Evolutionary conservation across 2,797 vertebrate genomes (phyloP).

Genomic region (Anas georgica): DNA sequence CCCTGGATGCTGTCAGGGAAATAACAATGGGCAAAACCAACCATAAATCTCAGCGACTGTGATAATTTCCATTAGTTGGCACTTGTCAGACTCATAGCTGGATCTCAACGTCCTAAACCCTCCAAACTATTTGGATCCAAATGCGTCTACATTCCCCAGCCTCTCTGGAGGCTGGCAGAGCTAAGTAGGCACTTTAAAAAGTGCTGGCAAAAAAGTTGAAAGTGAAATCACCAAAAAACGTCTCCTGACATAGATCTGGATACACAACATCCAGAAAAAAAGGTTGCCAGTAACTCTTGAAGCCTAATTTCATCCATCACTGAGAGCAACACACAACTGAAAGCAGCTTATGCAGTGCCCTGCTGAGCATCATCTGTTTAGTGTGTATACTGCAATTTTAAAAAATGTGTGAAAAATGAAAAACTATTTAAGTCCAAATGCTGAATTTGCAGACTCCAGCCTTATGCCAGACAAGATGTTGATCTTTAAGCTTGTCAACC

Average conservation of each 20-base stretch:
- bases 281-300: constrained; percentile 4
- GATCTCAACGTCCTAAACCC: constrained; percentile 29
- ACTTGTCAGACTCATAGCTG: background rate
- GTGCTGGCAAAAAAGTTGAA: background rate
- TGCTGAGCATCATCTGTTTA: constrained; percentile 72
- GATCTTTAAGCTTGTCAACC: constrained; percentile 40
- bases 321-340: constrained; percentile 14
- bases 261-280: constrained; percentile 6
- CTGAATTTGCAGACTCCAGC: constrained; percentile 55
- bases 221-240: background rate
- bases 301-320: constrained; percentile 44
- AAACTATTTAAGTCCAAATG: constrained; percentile 59
- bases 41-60: background rate
- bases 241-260: background rate
- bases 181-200: constrained; percentile 21
- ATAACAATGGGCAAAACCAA: background rate
- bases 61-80: constrained; percentile 4
- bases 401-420: constrained; percentile 42
- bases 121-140: constrained; percentile 20
- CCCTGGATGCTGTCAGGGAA: background rate
- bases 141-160: background rate
- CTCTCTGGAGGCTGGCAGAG: constrained; percentile 24
- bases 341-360: constrained; percentile 61
- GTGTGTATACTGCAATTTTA: constrained; percentile 37
- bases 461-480: constrained; percentile 57